phyloP scores from a whole-genome alignment of 2,888 invertebrate species.

The Conus canariensis region DNA sequence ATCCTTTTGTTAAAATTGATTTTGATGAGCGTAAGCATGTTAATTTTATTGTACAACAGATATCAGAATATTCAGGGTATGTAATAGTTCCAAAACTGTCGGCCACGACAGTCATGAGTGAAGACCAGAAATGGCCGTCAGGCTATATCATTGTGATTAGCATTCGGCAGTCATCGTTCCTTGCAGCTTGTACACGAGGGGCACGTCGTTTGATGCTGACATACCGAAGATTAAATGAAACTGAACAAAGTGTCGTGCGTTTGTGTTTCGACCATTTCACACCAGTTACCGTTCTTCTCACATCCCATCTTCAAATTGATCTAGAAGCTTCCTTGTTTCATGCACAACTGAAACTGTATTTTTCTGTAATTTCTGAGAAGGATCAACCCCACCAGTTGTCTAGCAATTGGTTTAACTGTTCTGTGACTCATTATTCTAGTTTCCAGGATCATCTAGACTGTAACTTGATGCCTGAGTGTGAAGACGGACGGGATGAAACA shows the following conservation, averaged over 20 bases:
- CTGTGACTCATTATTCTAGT: neutral
- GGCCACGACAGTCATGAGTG: neutral
- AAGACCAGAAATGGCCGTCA: neutral
- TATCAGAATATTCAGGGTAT: neutral
- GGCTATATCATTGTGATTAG: slow-evolving; percentile 4
- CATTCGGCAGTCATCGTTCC: neutral
- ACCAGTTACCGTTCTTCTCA: neutral
- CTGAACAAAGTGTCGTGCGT: neutral
- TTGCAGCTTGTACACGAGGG: no score
- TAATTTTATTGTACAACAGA: neutral
- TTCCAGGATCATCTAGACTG: slow-evolving; percentile 31
- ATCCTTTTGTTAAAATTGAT: neutral
- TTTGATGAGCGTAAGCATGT: neutral
- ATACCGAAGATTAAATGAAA: neutral
- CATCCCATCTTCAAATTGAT: neutral
- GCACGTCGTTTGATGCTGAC: no score
- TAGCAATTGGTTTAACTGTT: slow-evolving; percentile 5
- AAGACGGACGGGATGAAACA: slow-evolving; percentile 18
- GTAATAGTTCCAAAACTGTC: neutral
- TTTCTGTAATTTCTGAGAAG: neutral
- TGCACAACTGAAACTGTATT: neutral
- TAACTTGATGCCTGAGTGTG: slow-evolving; percentile 23
- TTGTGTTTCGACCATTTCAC: neutral
- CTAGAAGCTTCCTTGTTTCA: neutral
- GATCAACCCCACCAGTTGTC: neutral